Percentiles rank a stretch among this genome's conserved stretches.
These are phyloP conservation scores for Lucilia cuprina DNA, from an alignment of 1,140 invertebrate genomes.

Conservation along the genomic window DNA sequence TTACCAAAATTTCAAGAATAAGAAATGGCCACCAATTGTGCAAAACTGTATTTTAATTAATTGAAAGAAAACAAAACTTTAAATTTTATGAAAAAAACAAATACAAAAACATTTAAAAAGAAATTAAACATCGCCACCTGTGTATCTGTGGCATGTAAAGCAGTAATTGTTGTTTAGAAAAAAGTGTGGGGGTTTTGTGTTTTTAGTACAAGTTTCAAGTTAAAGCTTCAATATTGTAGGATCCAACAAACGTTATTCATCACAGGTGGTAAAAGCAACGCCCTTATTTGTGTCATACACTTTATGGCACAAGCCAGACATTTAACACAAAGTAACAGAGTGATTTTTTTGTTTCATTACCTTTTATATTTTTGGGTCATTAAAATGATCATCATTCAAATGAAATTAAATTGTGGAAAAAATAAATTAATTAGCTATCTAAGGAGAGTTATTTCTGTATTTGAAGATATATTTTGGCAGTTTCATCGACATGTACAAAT, in stretches of 20 bases:
- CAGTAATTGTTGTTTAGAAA: neutral
- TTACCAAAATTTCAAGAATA: neutral
- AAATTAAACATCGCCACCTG: conserved; percentile 26
- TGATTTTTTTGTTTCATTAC: neutral
- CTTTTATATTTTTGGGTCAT: conserved; percentile 10
- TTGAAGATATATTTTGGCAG: neutral
- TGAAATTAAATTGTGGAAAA: conserved; percentile 3
- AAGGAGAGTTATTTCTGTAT: neutral
- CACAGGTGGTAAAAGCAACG: conserved; percentile 25
- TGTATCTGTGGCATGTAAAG: neutral
- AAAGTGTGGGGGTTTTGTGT: neutral
- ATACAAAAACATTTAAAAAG: neutral
- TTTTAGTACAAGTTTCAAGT: neutral
- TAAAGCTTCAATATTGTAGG: too few species aligned
- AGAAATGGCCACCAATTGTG: conserved; percentile 33
- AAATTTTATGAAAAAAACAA: neutral
- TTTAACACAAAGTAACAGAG: neutral
- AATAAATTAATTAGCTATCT: conserved; percentile 11
- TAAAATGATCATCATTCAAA: neutral
- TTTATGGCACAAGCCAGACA: conserved; percentile 28
- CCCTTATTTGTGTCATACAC: conserved; percentile 30
- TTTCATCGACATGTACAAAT: neutral
- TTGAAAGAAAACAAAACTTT: conserved; percentile 18
- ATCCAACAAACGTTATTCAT: conserved; percentile 21
- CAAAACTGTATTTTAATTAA: conserved; percentile 34